A percentile compares a stretch with the other conserved stretches of the same genome.
These are phyloP conservation scores for Hyles lineata DNA, from an alignment of 2,888 invertebrate species.

Conservation along the genomic window DNA sequence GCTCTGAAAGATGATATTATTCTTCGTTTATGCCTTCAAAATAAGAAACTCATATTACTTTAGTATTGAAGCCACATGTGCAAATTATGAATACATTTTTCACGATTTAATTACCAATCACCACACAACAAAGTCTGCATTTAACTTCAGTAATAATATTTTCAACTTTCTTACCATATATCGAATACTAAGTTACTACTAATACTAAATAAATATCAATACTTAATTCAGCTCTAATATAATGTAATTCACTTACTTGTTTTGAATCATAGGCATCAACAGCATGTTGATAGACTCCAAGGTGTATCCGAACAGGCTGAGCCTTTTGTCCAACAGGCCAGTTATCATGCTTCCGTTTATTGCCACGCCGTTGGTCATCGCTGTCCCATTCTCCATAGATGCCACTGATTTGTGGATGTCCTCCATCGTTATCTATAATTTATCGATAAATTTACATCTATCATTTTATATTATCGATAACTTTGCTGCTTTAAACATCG, in stretches of 20 bases:
- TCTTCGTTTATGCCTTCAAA: too few species aligned
- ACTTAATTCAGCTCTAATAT: not conserved
- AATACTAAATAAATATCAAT: not conserved
- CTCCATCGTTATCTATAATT: slow-evolving; percentile 90
- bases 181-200: not conserved
- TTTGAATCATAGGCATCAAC: slow-evolving; percentile 97
- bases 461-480: slow-evolving; percentile 7
- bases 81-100: too few species aligned
- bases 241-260: slow-evolving; percentile 87
- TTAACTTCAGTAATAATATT: too few species aligned
- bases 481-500: not conserved
- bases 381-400: slow-evolving; percentile 55
- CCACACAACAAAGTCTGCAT: too few species aligned
- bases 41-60: too few species aligned
- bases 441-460: slow-evolving; percentile 5
- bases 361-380: slow-evolving; percentile 57
- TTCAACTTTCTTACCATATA: not conserved
- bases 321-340: slow-evolving; percentile 91
- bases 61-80: too few species aligned
- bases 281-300: slow-evolving; percentile 97
- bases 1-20: too few species aligned
- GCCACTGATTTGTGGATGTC: slow-evolving; percentile 86
- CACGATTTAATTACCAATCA: too few species aligned
- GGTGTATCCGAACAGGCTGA: slow-evolving; percentile 96
- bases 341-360: slow-evolving; percentile 68